Percentiles rank a stretch among this genome's conserved stretches.
Evolutionary conservation across 1,140 invertebrate genomes (phyloP).

Genomic region (Meloidogyne chitwoodi): DNA sequence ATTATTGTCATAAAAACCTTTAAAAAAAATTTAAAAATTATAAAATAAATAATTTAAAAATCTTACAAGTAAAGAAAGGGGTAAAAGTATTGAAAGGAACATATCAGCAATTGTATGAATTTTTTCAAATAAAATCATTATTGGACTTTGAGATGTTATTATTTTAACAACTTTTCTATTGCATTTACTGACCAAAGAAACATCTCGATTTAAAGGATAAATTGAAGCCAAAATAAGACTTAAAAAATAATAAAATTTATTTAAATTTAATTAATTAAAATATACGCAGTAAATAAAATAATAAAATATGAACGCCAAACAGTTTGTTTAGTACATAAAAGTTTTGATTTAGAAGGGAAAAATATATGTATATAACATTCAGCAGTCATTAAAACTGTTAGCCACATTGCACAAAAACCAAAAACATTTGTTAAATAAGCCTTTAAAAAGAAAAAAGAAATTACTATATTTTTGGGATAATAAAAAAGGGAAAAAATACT

Average conservation of each 20-base stretch:
- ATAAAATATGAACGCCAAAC: constrained; percentile 44
- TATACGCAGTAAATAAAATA: constrained; percentile 31
- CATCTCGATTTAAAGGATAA: constrained; percentile 51
- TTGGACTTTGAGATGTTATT: constrained; percentile 31
- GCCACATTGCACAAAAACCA: constrained; percentile 54
- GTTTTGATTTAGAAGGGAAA: constrained; percentile 44
- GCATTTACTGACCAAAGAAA: constrained; percentile 28
- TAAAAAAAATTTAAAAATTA: not conserved
- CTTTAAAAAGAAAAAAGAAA: constrained; percentile 27
- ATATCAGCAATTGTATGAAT: constrained; percentile 48
- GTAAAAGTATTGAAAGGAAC: constrained; percentile 49
- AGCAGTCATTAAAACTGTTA: constrained; percentile 55
- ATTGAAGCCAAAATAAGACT: constrained; percentile 41
- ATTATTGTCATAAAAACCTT: constrained; percentile 46
- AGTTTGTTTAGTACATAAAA: constrained; percentile 49
- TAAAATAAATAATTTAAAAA: no score
- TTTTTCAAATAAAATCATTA: constrained; percentile 38
- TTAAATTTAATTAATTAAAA: not conserved
- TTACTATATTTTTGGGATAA: not conserved
- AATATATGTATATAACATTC: constrained; percentile 55
- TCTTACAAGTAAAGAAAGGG: constrained; percentile 37
- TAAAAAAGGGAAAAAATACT: no score
- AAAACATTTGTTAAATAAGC: constrained; percentile 49
- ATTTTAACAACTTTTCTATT: constrained; percentile 30
- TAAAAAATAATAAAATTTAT: not conserved